Evolutionary conservation across 2,797 vertebrate species (phyloP), one percentile per base, ranked within the genome.

Genomic region (Coccyzus lansbergi): DNA sequence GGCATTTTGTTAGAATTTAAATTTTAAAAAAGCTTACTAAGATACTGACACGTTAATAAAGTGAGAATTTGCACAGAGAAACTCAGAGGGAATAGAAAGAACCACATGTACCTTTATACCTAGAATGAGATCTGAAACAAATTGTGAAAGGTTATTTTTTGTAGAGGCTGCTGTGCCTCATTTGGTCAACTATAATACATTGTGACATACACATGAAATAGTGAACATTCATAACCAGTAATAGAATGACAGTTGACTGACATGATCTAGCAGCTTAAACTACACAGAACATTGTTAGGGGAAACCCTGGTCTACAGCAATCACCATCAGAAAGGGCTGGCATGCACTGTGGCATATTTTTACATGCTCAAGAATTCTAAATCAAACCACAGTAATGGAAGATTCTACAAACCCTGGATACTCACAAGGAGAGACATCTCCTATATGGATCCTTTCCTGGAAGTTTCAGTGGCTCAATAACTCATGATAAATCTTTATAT

Each of bases 101-200:
- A 82, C 3, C 40, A 56, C 29, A 29, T 10, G 20, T 12, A 82
- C 33, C 71, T 83, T 65, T 14, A 36, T 36, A 40, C 49, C 77
- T 86, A 52, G 86, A 95, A 77, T 8, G 76, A 44, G 38, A 63
- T 52, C 48, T 20, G 5, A 90, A 89, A 87, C 10, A 72, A 95
- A 70, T 33, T 24, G 17, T 60, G 72, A 60, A 52, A 70, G 51
- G 51, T 16, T 78, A 33, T 80, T 89, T 89, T 65, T 28, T 59
- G 19, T 48, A 76, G 70, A n/a, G 62, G 62, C 55, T 83, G 34
- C 60, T 70, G 67, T 75, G 52, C 65, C 46, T 83, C 67, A 24
- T 91, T 74, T 90, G 46, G 67, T 63, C 62, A 88, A 55, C 44
- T 82, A 28, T 34, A 60, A 51, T 55, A 78, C 33, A 74, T 16